Percentiles rank a stretch among this genome's conserved stretches.
Evolutionary conservation across 2,888 invertebrate species (phyloP).

Genomic region (Phasia obesa): DNA sequence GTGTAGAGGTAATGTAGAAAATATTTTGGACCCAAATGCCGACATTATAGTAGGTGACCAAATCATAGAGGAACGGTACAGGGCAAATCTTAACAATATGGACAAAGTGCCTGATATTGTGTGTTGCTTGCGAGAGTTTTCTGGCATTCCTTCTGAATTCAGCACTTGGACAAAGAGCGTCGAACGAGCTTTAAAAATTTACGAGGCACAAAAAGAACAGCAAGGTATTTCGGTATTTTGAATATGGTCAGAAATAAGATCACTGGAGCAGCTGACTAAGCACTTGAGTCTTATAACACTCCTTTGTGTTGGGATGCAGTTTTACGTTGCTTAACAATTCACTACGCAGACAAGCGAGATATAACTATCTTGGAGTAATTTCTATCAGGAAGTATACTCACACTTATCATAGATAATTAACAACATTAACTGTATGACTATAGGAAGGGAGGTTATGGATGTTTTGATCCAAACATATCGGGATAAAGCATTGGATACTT

Average conservation of each 20-base stretch:
- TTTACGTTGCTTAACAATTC: too few relatives aligned
- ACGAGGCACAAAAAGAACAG: conserved; percentile 1
- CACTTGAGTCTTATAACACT: too few relatives aligned
- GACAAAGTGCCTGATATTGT: too few relatives aligned
- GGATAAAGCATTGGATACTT: not conserved
- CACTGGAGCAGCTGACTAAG: too few relatives aligned
- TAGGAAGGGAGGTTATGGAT: too few relatives aligned
- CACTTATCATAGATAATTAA: not conserved
- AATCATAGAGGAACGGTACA: not conserved
- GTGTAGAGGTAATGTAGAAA: conserved; percentile 5
- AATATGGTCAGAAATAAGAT: too few relatives aligned
- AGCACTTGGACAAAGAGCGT: not conserved
- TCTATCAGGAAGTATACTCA: not conserved
- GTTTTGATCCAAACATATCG: too few relatives aligned
- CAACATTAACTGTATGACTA: not conserved
- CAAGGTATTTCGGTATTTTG: conserved; percentile 9
- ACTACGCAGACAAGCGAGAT: too few relatives aligned
- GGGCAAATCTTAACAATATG: not conserved
- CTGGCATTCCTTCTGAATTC: too few relatives aligned
- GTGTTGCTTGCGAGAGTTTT: too few relatives aligned
- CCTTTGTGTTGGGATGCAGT: too few relatives aligned
- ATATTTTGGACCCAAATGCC: conserved; percentile 11
- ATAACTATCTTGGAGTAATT: too few relatives aligned
- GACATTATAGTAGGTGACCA: not conserved
- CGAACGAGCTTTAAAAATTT: not conserved